Conservation (phyloP, 2,888 invertebrate genomes). For the Hydrotaea diabolus region DNA sequence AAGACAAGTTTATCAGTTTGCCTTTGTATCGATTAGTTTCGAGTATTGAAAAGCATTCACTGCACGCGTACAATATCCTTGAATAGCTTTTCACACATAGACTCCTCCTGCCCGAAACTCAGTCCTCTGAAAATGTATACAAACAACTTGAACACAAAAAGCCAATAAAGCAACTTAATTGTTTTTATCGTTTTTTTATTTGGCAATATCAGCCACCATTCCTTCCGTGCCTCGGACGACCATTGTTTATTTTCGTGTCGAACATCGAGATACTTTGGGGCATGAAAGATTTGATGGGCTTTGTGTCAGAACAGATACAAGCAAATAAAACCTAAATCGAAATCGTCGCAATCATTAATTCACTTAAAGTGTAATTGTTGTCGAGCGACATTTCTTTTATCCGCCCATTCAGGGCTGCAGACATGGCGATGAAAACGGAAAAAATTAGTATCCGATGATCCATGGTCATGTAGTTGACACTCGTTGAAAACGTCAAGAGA, state of each 20-base stretch:
- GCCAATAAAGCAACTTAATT: conserved; percentile 3
- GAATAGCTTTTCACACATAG: too few species aligned
- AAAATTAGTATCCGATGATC: too few species aligned
- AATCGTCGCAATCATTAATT: conserved; percentile 1
- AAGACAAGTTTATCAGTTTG: too few species aligned
- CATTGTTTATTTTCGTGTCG: not conserved
- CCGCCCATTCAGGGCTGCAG: too few species aligned
- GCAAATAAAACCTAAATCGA: not conserved
- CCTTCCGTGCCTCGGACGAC: not conserved
- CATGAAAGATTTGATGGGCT: not conserved
- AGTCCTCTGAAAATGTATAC: too few species aligned
- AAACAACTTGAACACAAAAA: not conserved
- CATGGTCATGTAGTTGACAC: not conserved
- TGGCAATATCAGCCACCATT: not conserved
- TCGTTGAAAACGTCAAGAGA: not conserved
- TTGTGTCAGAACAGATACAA: not conserved
- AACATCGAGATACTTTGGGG: not conserved
- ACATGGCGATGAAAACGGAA: not conserved
- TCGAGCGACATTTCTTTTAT: not conserved
- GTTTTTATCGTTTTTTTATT: not conserved
- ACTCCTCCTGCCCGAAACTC: too few species aligned
- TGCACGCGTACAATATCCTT: too few species aligned
- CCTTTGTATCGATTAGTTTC: too few species aligned
- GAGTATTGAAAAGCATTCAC: too few species aligned
- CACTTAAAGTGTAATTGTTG: conserved; percentile 19